A percentile compares a stretch with the other conserved stretches of the same genome.
Conservation (phyloP, 2,113 vertebrate species). For the Chamaetylas fuelleborni region DNA sequence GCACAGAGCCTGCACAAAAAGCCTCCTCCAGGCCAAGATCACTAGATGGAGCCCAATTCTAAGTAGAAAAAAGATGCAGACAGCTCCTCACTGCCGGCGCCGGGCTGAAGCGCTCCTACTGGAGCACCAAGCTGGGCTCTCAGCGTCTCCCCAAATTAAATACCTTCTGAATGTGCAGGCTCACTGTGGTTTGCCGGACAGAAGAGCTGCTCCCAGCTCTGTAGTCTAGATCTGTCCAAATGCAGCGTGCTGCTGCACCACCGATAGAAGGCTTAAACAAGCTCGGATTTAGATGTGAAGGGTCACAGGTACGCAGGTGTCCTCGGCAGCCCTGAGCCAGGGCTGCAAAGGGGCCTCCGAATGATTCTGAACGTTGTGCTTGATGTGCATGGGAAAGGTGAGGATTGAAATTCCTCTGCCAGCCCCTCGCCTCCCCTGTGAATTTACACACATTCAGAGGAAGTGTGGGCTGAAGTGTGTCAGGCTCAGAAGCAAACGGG, state of each 20-base stretch:
- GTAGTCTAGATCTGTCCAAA: not conserved
- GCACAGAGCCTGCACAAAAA: not conserved
- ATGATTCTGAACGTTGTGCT: not conserved
- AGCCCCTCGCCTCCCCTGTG: not conserved
- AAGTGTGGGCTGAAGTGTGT: not conserved
- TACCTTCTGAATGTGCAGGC: not conserved
- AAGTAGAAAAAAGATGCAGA: not conserved
- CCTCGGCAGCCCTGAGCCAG: not conserved
- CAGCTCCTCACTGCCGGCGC: not conserved
- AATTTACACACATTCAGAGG: not conserved
- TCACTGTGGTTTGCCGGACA: not conserved
- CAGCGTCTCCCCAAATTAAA: not conserved
- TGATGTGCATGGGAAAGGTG: not conserved
- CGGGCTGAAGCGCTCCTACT: not conserved
- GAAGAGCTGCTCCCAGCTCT: not conserved
- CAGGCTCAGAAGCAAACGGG: not conserved
- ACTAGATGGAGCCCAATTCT: conserved; percentile 22
- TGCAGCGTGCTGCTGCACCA: not conserved
- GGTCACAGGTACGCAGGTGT: not conserved
- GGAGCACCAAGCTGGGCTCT: not conserved
- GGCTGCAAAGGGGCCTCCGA: fast-evolving
- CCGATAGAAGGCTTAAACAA: not conserved
- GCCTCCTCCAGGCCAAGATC: not conserved
- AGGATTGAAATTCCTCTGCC: not conserved
- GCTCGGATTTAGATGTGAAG: not conserved